These are phyloP conservation scores for Pampus argenteus DNA, from an alignment of 2,797 vertebrate genomes.

Conservation along the genomic window DNA sequence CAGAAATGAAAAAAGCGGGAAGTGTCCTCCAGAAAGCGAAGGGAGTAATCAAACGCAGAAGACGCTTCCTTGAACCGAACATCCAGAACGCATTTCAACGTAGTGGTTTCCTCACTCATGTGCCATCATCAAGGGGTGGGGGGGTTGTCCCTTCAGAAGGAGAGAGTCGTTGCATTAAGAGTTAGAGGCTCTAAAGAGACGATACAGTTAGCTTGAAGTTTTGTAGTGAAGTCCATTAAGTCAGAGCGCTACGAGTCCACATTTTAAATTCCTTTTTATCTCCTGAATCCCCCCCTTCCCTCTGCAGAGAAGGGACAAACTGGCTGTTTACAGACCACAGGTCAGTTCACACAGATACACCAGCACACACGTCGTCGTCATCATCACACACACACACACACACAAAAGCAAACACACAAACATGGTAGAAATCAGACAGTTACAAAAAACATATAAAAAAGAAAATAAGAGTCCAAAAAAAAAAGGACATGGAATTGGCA, in stretches of 20 bases:
- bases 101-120: slow-evolving; percentile 87
- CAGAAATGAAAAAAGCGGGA: slow-evolving; percentile 12
- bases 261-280: slow-evolving; percentile 8
- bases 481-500: slow-evolving; percentile 80
- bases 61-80: slow-evolving; percentile 76
- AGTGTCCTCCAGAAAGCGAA: not conserved
- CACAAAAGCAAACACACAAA: slow-evolving; percentile 41
- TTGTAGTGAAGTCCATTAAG: not conserved
- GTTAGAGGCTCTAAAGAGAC: slow-evolving; percentile 29
- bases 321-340: slow-evolving; percentile 49
- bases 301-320: slow-evolving; percentile 78
- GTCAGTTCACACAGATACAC: slow-evolving; percentile 40
- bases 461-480: slow-evolving; percentile 30
- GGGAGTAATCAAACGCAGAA: slow-evolving; percentile 80
- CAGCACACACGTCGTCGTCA: slow-evolving; percentile 52
- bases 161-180: slow-evolving; percentile 68
- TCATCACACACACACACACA: slow-evolving; percentile 32
- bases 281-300: slow-evolving; percentile 58
- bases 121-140: slow-evolving; percentile 74
- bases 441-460: slow-evolving; percentile 54
- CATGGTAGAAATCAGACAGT: slow-evolving; percentile 44
- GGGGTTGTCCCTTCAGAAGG: not conserved
- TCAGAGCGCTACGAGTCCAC: not conserved
- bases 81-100: slow-evolving; percentile 73
- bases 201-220: not conserved